phyloP scores from a whole-genome alignment of 2,797 vertebrate species.

The Octomys mimax region DNA sequence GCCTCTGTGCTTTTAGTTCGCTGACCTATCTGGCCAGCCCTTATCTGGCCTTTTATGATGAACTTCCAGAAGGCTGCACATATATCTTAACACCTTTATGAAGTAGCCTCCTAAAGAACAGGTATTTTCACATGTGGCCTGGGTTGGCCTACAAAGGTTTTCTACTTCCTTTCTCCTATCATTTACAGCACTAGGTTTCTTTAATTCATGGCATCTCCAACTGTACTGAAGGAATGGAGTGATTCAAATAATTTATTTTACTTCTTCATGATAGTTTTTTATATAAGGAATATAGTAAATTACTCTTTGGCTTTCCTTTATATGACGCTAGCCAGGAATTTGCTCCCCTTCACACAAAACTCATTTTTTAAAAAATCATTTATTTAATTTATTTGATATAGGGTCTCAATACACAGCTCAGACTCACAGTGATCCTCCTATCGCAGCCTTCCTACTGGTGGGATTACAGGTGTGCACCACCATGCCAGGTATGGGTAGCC shows the following conservation, averaged over 20 bases:
- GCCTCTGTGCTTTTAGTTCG: too few relatives aligned
- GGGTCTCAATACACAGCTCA: too few relatives aligned
- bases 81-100: not conserved
- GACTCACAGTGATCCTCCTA: too few relatives aligned
- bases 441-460: too few relatives aligned
- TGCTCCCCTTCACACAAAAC: not conserved
- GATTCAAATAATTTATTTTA: not conserved
- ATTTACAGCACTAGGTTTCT: not conserved
- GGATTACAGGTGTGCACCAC: too few relatives aligned
- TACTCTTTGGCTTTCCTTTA: slow-evolving; percentile 18
- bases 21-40: too few relatives aligned
- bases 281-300: not conserved
- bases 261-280: not conserved
- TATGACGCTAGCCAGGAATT: not conserved
- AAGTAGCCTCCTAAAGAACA: not conserved
- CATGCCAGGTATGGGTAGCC: too few relatives aligned
- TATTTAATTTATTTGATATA: too few relatives aligned
- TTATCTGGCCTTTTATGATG: not conserved
- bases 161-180: not conserved
- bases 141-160: not conserved
- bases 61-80: not conserved
- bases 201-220: not conserved
- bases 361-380: too few relatives aligned
- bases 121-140: not conserved
- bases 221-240: not conserved